Base-by-base conservation (phyloP, 2,888 invertebrate species). In the Auanema freiburgensis region DNA sequence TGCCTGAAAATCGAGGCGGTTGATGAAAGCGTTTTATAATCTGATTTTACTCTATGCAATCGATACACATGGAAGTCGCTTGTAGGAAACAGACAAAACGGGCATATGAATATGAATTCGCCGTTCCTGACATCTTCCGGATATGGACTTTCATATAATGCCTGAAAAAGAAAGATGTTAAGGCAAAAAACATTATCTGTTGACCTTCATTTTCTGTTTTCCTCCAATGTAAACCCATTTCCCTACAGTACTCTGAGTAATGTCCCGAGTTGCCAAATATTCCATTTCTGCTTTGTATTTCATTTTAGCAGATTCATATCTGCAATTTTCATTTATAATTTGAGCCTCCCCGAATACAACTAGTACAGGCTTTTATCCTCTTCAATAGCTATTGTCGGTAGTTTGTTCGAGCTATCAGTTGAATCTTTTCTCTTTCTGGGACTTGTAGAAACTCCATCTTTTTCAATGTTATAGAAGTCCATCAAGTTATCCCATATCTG, bases 1-100 rank as follows among this genome's bases (percentile, higher is more conserved):
- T 72, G 90, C 90, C 90, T 90, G 79, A 74, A 52, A 44, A 52
- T 44, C n/a, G n/a, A 57, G 12, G 25, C 14, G 53, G 10, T 40
- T 23, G 14, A 44, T 44, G 11, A 23, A 24, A 18, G 44, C 14
- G 12, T 56, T 16, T 18, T 21, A 10, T 5, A 43, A 18, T 33
- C 8, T 49, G 11, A 56, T 11, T 42, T 49, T 25, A 76, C 76
- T 62, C 57, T 25, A 57, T 76, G 76, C 52, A 69, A 73, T 33
- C 57, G 43, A 58, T 67, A 72, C 16, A 41, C 50, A 21, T 60
- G 44, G 1, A 51, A n/a, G 12, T 69, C 63, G 18, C 14, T 11
- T 11, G 63, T 67, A 12, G 71, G 58, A 16, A 63, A 55, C 11
- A 78, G 64, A 53, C 79, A 79, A 41, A 73, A 73, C 52, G 71